These are phyloP conservation scores for Ictalurus punctatus DNA, from an alignment of 2,113 vertebrate genomes.

Conservation along the genomic window DNA sequence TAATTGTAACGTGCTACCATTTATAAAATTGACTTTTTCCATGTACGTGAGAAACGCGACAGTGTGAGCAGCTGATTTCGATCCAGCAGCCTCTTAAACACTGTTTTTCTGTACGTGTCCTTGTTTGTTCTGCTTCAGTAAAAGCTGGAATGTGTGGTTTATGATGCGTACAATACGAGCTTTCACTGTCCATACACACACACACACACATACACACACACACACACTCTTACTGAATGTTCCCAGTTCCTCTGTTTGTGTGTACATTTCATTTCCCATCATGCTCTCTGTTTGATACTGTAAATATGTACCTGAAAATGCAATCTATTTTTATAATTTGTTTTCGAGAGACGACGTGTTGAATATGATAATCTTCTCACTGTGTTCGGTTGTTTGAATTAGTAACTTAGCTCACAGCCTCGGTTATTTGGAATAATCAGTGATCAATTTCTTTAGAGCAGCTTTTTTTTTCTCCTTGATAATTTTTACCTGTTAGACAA, in stretches of 20 bases:
- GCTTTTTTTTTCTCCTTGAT: slow-evolving; percentile 66
- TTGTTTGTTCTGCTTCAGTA: slow-evolving; percentile 4
- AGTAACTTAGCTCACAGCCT: slow-evolving; percentile 61
- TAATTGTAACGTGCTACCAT: background rate
- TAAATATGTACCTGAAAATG: slow-evolving; percentile 86
- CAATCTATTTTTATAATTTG: slow-evolving; percentile 91
- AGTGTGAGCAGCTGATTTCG: background rate
- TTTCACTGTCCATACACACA: slow-evolving; percentile 5
- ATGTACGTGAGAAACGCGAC: background rate
- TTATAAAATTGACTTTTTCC: background rate
- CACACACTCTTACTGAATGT: background rate
- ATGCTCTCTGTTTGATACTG: slow-evolving; percentile 80
- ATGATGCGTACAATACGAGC: slow-evolving; percentile 15
- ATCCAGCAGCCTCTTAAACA: background rate
- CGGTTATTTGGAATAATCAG: slow-evolving; percentile 67
- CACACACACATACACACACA: background rate
- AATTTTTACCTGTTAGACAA: slow-evolving; percentile 77
- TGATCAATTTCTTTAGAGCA: slow-evolving; percentile 40
- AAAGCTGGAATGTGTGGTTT: background rate
- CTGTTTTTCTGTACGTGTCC: background rate
- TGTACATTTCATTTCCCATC: slow-evolving; percentile 57
- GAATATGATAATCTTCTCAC: slow-evolving; percentile 75
- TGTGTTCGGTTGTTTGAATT: slow-evolving; percentile 73
- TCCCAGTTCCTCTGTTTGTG: background rate
- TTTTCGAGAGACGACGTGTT: slow-evolving; percentile 76